These are phyloP conservation scores for Acrobasis consociella DNA, from an alignment of 2,888 invertebrate species.

Conservation along the genomic window DNA sequence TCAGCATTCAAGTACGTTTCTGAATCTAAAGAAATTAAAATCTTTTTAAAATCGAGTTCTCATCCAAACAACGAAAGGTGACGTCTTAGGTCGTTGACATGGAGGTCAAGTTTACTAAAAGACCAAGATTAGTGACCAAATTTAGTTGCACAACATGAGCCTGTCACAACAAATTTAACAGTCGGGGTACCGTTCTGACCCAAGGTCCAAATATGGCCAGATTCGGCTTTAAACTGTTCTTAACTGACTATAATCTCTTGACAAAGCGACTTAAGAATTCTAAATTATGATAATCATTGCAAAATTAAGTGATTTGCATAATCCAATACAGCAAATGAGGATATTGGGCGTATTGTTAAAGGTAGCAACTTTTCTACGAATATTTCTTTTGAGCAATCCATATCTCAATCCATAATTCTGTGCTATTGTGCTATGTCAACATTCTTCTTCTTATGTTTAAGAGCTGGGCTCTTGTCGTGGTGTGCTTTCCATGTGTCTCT, in stretches of 20 bases:
- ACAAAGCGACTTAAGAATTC: slow-evolving; percentile 22
- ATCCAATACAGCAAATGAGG: slow-evolving; percentile 11
- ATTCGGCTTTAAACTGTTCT: slow-evolving; percentile 27
- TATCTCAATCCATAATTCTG: too few species aligned
- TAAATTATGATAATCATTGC: slow-evolving; percentile 21
- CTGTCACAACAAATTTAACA: slow-evolving; percentile 26
- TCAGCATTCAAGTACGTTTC: too few species aligned
- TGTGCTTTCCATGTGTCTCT: too few species aligned
- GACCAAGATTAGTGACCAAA: slow-evolving; percentile 14
- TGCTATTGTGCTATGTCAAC: too few species aligned
- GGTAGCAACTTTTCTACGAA: background rate
- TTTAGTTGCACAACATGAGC: slow-evolving; percentile 16
- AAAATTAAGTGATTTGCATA: slow-evolving; percentile 22
- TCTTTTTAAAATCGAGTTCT: too few species aligned
- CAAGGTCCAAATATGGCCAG: slow-evolving; percentile 31
- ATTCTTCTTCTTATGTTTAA: too few species aligned
- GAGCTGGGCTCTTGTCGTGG: too few species aligned
- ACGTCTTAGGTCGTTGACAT: slow-evolving; percentile 5
- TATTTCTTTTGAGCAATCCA: background rate
- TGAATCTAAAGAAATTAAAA: too few species aligned
- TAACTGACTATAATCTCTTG: slow-evolving; percentile 12
- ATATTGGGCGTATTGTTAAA: slow-evolving; percentile 5
- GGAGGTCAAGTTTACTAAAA: slow-evolving; percentile 16
- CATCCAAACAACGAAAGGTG: background rate
- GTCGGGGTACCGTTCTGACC: slow-evolving; percentile 25